Evolutionary conservation across 2,888 invertebrate genomes (phyloP).

Genomic region (Lasioglossum oenotherae): DNA sequence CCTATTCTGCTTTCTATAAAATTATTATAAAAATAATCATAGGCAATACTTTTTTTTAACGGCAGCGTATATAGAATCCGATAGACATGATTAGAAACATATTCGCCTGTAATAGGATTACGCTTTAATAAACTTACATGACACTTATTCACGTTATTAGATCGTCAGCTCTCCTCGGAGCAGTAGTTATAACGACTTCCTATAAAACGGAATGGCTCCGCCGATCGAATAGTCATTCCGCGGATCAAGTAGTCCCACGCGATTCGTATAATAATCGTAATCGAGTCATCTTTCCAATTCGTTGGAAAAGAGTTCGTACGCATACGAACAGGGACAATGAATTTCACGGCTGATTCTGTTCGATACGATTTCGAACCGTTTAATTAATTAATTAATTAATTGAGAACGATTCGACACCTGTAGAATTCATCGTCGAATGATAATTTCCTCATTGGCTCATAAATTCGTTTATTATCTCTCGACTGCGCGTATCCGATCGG

Average conservation of each 20-base stretch:
- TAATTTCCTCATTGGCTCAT: slow-evolving; percentile 48
- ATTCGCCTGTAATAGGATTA: neutral
- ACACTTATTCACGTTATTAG: slow-evolving; percentile 21
- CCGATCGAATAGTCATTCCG: slow-evolving; percentile 42
- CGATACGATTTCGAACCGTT: neutral
- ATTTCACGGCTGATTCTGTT: neutral
- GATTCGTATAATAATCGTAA: slow-evolving; percentile 11
- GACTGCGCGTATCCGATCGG: slow-evolving; percentile 6
- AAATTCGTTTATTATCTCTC: slow-evolving; percentile 49
- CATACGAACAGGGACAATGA: neutral
- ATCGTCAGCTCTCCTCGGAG: slow-evolving; percentile 8
- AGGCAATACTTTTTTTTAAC: neutral
- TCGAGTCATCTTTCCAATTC: neutral
- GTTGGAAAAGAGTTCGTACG: neutral
- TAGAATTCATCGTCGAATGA: slow-evolving; percentile 39
- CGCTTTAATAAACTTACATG: neutral
- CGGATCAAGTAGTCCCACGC: neutral
- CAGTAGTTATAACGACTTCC: slow-evolving; percentile 31
- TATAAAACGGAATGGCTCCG: slow-evolving; percentile 33
- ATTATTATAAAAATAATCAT: neutral
- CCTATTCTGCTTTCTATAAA: neutral
- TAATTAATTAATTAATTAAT: slow-evolving; percentile 55
- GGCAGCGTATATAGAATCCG: neutral
- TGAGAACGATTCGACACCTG: slow-evolving; percentile 46
- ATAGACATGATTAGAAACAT: neutral